Evolutionary conservation across 2,888 invertebrate species (phyloP).

Genomic region (Biston stratarius): DNA sequence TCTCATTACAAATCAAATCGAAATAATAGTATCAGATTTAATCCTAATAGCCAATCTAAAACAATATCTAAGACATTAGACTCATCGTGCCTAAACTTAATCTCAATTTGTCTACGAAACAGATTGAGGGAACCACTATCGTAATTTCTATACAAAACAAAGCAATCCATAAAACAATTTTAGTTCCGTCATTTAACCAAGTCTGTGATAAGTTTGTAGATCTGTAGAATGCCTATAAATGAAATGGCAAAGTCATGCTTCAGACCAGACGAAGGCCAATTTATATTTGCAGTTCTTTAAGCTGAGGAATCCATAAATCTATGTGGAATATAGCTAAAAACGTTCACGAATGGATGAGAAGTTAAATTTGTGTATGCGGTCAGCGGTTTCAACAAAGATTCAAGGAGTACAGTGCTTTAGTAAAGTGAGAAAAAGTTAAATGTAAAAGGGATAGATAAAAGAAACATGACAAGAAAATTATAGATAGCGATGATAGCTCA

Average conservation of each 20-base stretch:
- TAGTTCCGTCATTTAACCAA: not conserved
- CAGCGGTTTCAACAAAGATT: conserved; percentile 31
- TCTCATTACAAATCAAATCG: conserved; percentile 12
- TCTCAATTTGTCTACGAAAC: not conserved
- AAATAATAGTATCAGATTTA: conserved; percentile 16
- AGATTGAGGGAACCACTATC: not conserved
- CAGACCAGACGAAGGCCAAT: conserved; percentile 6
- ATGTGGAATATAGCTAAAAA: conserved; percentile 17
- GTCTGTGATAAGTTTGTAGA: not conserved
- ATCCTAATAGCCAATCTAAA: conserved; percentile 36
- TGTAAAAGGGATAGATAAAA: too few species aligned
- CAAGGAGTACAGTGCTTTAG: conserved; percentile 7
- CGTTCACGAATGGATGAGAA: conserved; percentile 3
- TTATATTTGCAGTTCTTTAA: conserved; percentile 11
- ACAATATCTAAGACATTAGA: conserved; percentile 36
- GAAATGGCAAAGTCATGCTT: conserved; percentile 37
- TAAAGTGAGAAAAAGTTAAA: not conserved
- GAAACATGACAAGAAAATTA: too few species aligned
- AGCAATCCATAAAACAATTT: not conserved
- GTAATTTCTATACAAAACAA: not conserved
- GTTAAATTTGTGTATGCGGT: conserved; percentile 30
- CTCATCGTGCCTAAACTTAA: conserved; percentile 24
- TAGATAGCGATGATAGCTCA: too few species aligned
- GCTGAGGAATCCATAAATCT: not conserved
- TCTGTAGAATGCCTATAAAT: conserved; percentile 15